These are phyloP conservation scores for Drosophila pseudotalamancana DNA, from an alignment of 2,888 invertebrate species.

Conservation along the genomic window DNA sequence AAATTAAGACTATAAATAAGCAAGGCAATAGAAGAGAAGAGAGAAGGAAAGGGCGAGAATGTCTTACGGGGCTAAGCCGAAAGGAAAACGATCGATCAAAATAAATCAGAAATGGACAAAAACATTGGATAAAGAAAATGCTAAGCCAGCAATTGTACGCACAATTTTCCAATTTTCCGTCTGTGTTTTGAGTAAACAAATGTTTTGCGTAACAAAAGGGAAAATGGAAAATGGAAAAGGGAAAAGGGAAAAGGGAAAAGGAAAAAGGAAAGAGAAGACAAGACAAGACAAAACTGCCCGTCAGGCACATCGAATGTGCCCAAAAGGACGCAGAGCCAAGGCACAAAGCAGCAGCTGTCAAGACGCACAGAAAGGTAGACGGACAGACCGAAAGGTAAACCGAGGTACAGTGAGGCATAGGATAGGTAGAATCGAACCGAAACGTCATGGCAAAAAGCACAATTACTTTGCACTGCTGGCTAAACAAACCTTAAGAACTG, in stretches of 20 bases:
- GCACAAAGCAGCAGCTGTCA: conserved; percentile 67
- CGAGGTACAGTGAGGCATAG: conserved; percentile 20
- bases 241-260: conserved; percentile 30
- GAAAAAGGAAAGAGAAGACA: conserved; percentile 31
- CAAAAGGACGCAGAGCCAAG: conserved; percentile 35
- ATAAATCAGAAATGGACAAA: conserved; percentile 70
- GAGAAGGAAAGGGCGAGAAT: conserved; percentile 1
- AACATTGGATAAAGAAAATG: conserved; percentile 47
- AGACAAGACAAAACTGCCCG: conserved; percentile 38
- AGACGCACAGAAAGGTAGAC: conserved; percentile 34
- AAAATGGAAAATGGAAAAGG: conserved; percentile 32
- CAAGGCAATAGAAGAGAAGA: conserved; percentile 21
- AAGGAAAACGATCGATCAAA: conserved; percentile 74
- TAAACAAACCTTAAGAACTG: conserved; percentile 47
- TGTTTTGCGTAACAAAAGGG: conserved; percentile 75
- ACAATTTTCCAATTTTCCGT: conserved; percentile 65
- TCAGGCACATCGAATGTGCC: conserved; percentile 44
- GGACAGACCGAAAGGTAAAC: conserved; percentile 21
- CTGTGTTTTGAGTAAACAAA: conserved; percentile 73
- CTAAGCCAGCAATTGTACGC: conserved; percentile 71
- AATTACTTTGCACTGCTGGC: conserved; percentile 49
- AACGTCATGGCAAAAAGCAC: conserved; percentile 43
- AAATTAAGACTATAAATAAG: conserved; percentile 67
- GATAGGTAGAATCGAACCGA: conserved; percentile 39
- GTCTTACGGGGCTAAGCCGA: conserved; percentile 43